Conservation (phyloP, 2,888 invertebrate genomes). For the Galerucella pusilla region DNA sequence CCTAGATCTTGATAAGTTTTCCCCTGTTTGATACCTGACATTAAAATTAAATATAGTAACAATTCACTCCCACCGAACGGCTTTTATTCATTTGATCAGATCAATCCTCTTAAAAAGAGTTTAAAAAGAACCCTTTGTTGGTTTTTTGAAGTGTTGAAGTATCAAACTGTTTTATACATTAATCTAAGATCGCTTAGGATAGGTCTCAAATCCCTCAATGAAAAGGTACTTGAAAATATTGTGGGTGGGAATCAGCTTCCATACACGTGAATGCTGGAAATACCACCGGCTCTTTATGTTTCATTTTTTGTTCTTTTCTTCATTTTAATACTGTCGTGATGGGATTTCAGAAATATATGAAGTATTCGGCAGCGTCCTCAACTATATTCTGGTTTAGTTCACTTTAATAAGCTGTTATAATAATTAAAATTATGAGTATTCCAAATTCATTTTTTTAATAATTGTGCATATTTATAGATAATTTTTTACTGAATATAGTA, state of each 20-base stretch:
- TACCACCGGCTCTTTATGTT: background rate
- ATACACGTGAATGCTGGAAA: background rate
- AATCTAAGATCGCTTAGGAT: constrained; percentile 42
- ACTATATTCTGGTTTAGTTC: background rate
- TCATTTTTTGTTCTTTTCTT: background rate
- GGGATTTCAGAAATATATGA: background rate
- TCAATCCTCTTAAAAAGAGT: constrained; percentile 25
- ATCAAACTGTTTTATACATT: constrained; percentile 45
- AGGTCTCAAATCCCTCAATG: constrained; percentile 35
- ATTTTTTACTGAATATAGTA: too few relatives aligned
- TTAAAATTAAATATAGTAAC: constrained; percentile 53
- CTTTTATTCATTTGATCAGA: constrained; percentile 42
- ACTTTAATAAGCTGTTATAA: too few relatives aligned
- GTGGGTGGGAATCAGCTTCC: background rate
- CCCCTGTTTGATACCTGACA: constrained; percentile 53
- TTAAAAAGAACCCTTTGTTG: constrained; percentile 38
- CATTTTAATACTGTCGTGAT: background rate
- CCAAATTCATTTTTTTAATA: too few relatives aligned
- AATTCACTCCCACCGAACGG: constrained; percentile 52
- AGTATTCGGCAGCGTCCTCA: background rate
- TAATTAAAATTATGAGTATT: too few relatives aligned
- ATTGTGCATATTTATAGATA: too few relatives aligned
- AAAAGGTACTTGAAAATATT: constrained; percentile 22
- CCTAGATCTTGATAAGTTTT: constrained; percentile 52
- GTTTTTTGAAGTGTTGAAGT: constrained; percentile 42